Percentiles rank a stretch among this genome's conserved stretches.
Evolutionary conservation across 1,140 invertebrate genomes (phyloP).

Genomic region (Drosophila kurseongensis): DNA sequence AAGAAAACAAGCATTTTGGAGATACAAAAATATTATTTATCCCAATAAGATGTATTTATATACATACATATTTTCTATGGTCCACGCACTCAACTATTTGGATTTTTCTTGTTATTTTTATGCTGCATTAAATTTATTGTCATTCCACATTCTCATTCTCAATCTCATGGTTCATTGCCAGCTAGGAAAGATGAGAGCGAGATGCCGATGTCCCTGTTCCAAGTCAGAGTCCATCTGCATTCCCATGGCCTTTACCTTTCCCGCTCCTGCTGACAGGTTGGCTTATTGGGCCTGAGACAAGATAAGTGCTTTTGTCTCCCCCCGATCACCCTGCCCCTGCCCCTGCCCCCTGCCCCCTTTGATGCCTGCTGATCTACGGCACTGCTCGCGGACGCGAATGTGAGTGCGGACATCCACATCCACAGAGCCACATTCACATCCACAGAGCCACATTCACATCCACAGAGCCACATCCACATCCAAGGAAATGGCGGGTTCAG

Average conservation of each 20-base stretch:
- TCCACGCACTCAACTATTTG: too few species aligned
- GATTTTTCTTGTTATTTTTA: conserved; percentile 16
- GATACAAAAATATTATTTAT: too few species aligned
- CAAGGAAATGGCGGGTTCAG: conserved; percentile 52
- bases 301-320: conserved; percentile 65
- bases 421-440: background rate
- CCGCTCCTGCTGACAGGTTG: conserved; percentile 48
- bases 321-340: background rate
- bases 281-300: conserved; percentile 65
- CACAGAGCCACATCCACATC: background rate
- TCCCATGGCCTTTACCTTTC: conserved; percentile 14
- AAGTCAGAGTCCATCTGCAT: conserved; percentile 3
- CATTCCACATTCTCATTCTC: conserved; percentile 49
- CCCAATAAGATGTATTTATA: too few species aligned
- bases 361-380: conserved; percentile 66
- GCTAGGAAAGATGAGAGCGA: conserved; percentile 57
- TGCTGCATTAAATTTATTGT: conserved; percentile 74
- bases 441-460: background rate
- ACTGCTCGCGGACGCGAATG: conserved; percentile 39
- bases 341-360: conserved; percentile 8
- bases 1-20: too few species aligned
- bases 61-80: too few species aligned
- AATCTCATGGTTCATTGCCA: conserved; percentile 45
- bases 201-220: conserved; percentile 15
- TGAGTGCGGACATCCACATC: conserved; percentile 17